Evolutionary conservation across 2,113 vertebrate genomes (phyloP).

Genomic region (Microtus montanus): DNA sequence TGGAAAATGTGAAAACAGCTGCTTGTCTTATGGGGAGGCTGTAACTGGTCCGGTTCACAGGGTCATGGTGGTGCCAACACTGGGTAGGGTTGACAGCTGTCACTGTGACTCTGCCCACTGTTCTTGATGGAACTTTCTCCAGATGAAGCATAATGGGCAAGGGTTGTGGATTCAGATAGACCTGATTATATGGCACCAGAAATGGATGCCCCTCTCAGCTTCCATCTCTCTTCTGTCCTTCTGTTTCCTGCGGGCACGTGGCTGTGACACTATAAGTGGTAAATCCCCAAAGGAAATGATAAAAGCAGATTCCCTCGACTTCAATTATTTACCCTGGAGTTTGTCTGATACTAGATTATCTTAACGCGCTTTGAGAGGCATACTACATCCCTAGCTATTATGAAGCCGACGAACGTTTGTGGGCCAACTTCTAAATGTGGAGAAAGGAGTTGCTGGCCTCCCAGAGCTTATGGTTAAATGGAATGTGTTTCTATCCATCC

Average conservation of each 20-base stretch:
- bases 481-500: neutral
- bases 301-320: neutral
- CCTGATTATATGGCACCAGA: neutral
- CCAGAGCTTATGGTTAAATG: neutral
- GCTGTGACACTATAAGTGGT: neutral
- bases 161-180: neutral
- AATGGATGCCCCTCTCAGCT: neutral
- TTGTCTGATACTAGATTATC: neutral
- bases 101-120: neutral
- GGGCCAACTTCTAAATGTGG: neutral
- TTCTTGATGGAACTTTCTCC: neutral
- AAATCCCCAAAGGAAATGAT: neutral
- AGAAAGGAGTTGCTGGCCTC: neutral
- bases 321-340: conserved; percentile 14
- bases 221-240: neutral
- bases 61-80: neutral
- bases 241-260: neutral
- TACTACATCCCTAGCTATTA: neutral
- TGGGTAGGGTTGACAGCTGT: no score
- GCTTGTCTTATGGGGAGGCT: neutral
- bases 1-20: neutral
- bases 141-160: neutral
- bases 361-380: neutral
- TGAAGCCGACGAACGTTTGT: neutral
- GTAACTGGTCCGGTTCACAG: no score